phyloP scores from a whole-genome alignment of 2,113 vertebrate species.

The Oenanthe oenanthe region DNA sequence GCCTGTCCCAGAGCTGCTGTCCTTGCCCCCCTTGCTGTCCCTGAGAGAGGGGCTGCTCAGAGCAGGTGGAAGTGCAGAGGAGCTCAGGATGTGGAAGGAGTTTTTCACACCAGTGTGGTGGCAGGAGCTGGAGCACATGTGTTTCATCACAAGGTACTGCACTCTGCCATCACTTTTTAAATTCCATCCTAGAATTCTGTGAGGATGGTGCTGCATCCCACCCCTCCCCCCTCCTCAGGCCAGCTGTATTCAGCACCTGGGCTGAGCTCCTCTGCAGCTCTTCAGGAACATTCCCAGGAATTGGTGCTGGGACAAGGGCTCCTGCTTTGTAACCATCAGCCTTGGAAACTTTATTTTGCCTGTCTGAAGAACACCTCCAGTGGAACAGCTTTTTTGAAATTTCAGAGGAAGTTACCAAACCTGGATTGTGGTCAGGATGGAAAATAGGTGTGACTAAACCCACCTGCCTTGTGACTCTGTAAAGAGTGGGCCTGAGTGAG shows the following conservation, averaged over 20 bases:
- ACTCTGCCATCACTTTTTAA: background rate
- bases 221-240: background rate
- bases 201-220: background rate
- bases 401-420: rapidly evolving
- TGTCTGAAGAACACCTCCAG: background rate
- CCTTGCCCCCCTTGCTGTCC: background rate
- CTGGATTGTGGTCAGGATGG: background rate
- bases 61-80: background rate
- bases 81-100: background rate
- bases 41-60: background rate
- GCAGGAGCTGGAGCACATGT: rapidly evolving
- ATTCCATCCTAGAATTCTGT: background rate
- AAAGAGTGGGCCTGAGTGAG: background rate
- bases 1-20: background rate
- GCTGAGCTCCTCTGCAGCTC: background rate
- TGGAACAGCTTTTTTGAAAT: background rate
- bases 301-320: background rate
- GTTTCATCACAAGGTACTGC: rapidly evolving
- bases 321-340: background rate
- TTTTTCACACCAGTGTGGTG: background rate
- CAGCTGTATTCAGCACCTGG: background rate
- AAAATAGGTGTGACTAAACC: background rate
- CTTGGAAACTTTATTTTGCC: background rate
- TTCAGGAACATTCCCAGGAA: background rate
- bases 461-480: background rate